Base-by-base conservation (phyloP, 92 coral and sea anemone genomes). In the Zoanthus solanderi region DNA sequence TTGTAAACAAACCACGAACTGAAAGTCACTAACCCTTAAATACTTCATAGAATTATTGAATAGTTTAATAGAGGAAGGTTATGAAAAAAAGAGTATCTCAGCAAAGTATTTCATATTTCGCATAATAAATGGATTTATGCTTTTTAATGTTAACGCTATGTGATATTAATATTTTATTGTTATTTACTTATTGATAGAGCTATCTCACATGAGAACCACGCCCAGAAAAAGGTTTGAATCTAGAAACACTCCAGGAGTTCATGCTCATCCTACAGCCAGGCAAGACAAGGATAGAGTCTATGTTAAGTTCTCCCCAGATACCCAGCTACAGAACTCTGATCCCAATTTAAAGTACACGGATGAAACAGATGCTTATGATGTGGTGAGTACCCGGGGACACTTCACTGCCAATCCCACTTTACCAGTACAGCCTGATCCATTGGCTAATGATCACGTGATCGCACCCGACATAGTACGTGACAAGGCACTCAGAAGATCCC, bases 291-390 rank as follows among this genome's bases (percentile, higher is more conserved):
- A 50, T 50, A 88, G 98, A 84, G 93, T 88, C 2, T 95, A 93
- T 88, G 98, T 95, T 9, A 96, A 93, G 67, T 95, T 95, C 84
- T 89, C 92, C 7, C 78, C 89, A 9, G 93, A 95, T 50, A 81
- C 92, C 72, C 30, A 83, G 23, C 75, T 69, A 71, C 66, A 76
- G 13, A 28, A 88, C 58, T 86, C 81, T 45, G 92, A 95, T 52
- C 93, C 95, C 29, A 86, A 89, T 71, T 87, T 95, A 66, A 95
- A 91, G 66, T 95, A 95, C 72, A 88, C 90, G 13, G 98, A 95
- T 65, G 98, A 95, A 72, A 75, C 93, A 37, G 81, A 74, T 74
- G 98, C 96, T 5, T 93, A 93, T 34, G 88, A 95, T 42, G 87
- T 91, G 72, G 58, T 58, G 68, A 91, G 90, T 80, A 95, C 98